Base-by-base conservation (phyloP, 2,113 vertebrate genomes). In the Dromiciops gliroides region DNA sequence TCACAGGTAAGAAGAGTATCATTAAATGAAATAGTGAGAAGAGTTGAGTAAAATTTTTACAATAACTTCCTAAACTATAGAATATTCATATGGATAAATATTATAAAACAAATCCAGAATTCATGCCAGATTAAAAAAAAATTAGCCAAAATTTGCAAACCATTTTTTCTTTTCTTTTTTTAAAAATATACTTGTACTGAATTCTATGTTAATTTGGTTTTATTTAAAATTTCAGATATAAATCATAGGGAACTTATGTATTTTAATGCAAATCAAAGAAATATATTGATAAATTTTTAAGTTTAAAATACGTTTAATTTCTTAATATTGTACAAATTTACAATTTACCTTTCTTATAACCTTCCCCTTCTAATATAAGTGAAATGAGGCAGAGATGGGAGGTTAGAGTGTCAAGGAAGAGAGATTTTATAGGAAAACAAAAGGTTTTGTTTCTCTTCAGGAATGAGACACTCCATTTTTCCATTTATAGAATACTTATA, bases 1-100 rank as follows among this genome's bases (percentile, higher is more conserved):
- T 31, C 31, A 92, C 22, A 0, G 1, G 22, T 90, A 95, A n/a
- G 51, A 93, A 75, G 28, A 92, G 89, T 48, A 91, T 89, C 89
- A n/a, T 93, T 60, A 53, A 90, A 92, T 89, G 92, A 95, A 95
- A 90, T 91, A 48, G 19, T 23, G 23, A 50, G 0, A 91, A 95
- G 3, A 37, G 48, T 47, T 75, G 11, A 92, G 52, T 75, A 75
- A 91, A 23, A 60, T 0, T 52, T 49, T 90, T 37, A 89, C 47
- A 37, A 75, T 53, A 67, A 89, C 14, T 7, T 9, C 90, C 1
- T 51, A 89, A 56, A 28, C 1, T 22, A 51, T 37, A 50, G 22
- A 3, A 91, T 50, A 0, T 75, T 3, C 12, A 3, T 67, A 47
- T n/a, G 16, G 1, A 51, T 88, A 48, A 94, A 24, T 0, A 89